Conservation (phyloP, 2,797 vertebrate genomes). For the Acanthurus tractus region DNA sequence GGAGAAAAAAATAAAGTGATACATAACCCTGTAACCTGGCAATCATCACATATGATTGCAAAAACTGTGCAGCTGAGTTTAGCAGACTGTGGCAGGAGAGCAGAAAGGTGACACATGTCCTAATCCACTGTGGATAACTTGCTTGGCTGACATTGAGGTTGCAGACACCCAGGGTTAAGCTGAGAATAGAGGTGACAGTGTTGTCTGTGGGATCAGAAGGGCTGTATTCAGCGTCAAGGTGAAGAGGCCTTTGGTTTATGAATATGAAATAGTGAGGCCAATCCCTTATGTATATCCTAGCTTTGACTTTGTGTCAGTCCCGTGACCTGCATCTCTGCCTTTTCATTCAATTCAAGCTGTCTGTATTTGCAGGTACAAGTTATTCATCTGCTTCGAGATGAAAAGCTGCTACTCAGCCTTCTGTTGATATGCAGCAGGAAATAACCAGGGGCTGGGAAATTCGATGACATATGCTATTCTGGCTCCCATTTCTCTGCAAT, state of each 20-base stretch:
- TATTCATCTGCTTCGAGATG: constrained; percentile 55
- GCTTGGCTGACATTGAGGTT: constrained; percentile 55
- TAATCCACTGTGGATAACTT: constrained; percentile 55
- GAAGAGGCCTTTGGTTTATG: constrained; percentile 34
- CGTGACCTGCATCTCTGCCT: constrained; percentile 27
- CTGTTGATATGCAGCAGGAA: constrained; percentile 55
- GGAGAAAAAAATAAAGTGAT: constrained; percentile 1
- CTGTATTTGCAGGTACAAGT: constrained; percentile 46
- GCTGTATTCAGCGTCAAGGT: constrained; percentile 17
- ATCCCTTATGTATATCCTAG: constrained; percentile 7
- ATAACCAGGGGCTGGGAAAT: constrained; percentile 42
- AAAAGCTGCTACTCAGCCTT: constrained; percentile 19
- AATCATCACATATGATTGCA: constrained; percentile 24
- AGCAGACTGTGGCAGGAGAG: constrained; percentile 39
- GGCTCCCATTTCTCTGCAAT: constrained; percentile 17
- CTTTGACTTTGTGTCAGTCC: constrained; percentile 25
- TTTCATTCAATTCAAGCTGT: constrained; percentile 46
- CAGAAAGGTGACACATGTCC: constrained; percentile 59
- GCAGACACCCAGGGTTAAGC: constrained; percentile 43
- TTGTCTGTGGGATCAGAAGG: constrained; percentile 24
- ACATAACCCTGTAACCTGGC: constrained; percentile 7
- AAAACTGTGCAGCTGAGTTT: constrained; percentile 22
- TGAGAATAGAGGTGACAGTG: constrained; percentile 34
- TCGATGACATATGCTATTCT: constrained; percentile 52
- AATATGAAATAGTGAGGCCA: constrained; percentile 22